These are phyloP conservation scores for Sisyra terminalis DNA, from an alignment of 2,888 invertebrate genomes.

Conservation along the genomic window DNA sequence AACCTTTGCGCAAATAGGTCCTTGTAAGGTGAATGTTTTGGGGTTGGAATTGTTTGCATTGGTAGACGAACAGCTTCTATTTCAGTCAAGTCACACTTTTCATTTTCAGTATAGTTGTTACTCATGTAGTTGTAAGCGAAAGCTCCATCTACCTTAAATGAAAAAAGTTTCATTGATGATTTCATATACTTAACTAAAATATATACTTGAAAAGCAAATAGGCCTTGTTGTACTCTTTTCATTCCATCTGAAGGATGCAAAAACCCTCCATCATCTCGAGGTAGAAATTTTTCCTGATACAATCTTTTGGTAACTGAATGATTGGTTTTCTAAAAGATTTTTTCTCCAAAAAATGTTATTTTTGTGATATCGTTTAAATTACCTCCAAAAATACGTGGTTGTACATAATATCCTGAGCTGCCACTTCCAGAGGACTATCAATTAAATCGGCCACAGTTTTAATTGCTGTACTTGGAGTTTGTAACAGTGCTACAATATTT, in stretches of 20 bases:
- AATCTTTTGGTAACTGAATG: slow-evolving; percentile 33
- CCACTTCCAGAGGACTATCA: slow-evolving; percentile 35
- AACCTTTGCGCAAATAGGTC: slow-evolving; percentile 29
- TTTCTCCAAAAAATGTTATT: background rate
- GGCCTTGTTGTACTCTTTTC: slow-evolving; percentile 31
- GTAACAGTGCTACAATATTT: slow-evolving; percentile 42
- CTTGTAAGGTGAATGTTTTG: slow-evolving; percentile 36
- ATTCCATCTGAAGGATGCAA: slow-evolving; percentile 37
- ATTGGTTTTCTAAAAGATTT: slow-evolving; percentile 29
- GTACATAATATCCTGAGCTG: slow-evolving; percentile 41
- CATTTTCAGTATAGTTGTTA: slow-evolving; percentile 39
- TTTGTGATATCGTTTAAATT: background rate
- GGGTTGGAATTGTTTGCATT: slow-evolving; percentile 34
- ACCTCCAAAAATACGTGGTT: slow-evolving; percentile 38
- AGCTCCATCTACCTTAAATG: slow-evolving; percentile 35
- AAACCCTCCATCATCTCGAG: slow-evolving; percentile 34
- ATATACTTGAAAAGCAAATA: slow-evolving; percentile 44
- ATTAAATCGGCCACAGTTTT: slow-evolving; percentile 35
- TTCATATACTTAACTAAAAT: no score
- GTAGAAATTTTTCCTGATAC: slow-evolving; percentile 35
- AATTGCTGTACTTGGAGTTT: slow-evolving; percentile 41
- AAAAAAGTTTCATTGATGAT: background rate
- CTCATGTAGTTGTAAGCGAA: slow-evolving; percentile 43
- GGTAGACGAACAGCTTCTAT: slow-evolving; percentile 40
- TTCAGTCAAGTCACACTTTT: slow-evolving; percentile 42